Base-by-base conservation (phyloP, 1,140 invertebrate genomes). In the Penaeus vannamei region DNA sequence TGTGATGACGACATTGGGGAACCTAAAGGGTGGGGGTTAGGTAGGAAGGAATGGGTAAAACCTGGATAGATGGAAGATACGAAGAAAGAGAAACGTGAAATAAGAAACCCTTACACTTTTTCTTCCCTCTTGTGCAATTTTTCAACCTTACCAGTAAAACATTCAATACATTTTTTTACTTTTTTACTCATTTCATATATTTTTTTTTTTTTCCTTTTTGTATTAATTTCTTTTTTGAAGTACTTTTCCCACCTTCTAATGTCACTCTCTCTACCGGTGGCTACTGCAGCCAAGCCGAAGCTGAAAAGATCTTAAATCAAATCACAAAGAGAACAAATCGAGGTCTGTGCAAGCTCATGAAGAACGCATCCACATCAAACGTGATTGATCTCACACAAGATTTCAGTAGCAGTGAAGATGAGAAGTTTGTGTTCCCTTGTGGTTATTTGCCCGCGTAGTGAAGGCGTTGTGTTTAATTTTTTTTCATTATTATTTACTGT, bases 261-360 rank as follows among this genome's bases (percentile, higher is more conserved):
- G 32, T 80, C 59, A 36, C 84, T 87, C 23, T 77, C 19, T 89
- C 87, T 86, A 53, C 77, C 36, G 66, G 20, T 91, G 87, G 82
- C 85, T 90, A 59, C 46, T 89, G 76, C 90, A 91, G 91, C 79
- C 91, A 91, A 90, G 91, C 91, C 60, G 91, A 91, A 66, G 89
- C 88, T 72, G 91, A 91, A 87, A 91, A 91, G 89, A 82, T 91
- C 69, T 87, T 91, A 84, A 91, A 84, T 86, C 91, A 91, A 87
- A 90, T 91, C 76, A 91, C 89, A 77, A 90, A 90, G 79, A 42
- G 89, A 87, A 87, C 86, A 72, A 90, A 91, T 46, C 86, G 91
- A 77, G 89, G 91, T 69, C 79, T 91, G 72, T 84, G 61, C 82
- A 87, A 91, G 87, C 79, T 91, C 32, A 79, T 86, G 76, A 90